Evolutionary conservation across 1,140 invertebrate genomes (phyloP).

Genomic region (Leptinotarsa lineolata): DNA sequence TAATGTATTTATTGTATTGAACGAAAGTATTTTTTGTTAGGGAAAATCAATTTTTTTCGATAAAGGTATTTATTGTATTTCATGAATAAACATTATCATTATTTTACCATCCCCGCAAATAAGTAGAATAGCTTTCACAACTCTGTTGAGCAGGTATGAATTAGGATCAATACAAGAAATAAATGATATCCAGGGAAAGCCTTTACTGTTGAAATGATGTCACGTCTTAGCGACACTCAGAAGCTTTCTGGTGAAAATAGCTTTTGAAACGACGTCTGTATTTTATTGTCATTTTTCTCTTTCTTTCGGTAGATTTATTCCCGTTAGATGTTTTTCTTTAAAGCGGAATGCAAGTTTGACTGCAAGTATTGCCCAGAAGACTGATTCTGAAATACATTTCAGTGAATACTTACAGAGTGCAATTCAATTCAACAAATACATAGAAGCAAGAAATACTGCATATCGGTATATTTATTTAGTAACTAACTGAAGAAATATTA

Average conservation of each 20-base stretch:
- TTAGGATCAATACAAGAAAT: background rate
- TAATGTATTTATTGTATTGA: no score
- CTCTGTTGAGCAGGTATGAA: background rate
- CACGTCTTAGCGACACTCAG: conserved; percentile 27
- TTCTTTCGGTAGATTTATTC: background rate
- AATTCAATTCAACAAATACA: background rate
- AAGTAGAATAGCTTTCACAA: background rate
- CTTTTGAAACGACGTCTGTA: conserved; percentile 34
- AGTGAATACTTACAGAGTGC: no score
- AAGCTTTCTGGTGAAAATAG: conserved; percentile 31
- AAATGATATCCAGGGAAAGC: conserved; percentile 12
- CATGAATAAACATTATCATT: no score
- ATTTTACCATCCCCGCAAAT: no score
- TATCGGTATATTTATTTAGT: no score
- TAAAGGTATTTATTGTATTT: no score
- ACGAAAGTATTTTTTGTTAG: no score
- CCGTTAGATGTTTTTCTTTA: background rate
- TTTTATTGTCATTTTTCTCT: conserved; percentile 31
- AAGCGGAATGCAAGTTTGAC: background rate
- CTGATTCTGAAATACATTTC: no score
- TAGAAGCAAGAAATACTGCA: background rate
- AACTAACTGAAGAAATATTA: no score
- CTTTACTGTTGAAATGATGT: conserved; percentile 20
- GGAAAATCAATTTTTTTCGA: no score
- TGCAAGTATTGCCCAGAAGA: background rate